A percentile compares a stretch with the other conserved stretches of the same genome.
These are phyloP conservation scores for Heterocephalus glaber DNA, from an alignment of 2,113 vertebrate species.

Conservation along the genomic window DNA sequence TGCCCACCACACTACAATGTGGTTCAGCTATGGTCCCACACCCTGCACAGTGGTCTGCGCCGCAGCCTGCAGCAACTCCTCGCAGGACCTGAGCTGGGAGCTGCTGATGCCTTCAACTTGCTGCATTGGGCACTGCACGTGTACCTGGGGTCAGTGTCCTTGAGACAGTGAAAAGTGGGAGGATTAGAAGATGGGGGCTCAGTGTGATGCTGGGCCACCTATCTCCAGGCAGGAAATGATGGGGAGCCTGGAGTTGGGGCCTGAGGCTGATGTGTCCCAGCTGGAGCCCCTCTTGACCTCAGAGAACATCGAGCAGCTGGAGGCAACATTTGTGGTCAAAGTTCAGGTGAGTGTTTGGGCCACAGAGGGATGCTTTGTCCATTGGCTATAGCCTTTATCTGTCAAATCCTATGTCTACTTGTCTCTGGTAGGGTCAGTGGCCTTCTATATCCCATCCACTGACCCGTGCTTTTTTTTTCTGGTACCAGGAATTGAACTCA, in stretches of 20 bases:
- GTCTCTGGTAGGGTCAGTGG: neutral
- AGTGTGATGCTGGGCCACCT: neutral
- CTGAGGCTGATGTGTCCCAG: slow-evolving; percentile 88
- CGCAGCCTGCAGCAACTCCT: slow-evolving; percentile 90
- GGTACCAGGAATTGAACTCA: no score
- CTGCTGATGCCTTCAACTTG: slow-evolving; percentile 92
- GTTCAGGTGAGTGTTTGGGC: slow-evolving; percentile 87
- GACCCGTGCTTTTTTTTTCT: no score
- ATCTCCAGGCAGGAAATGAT: slow-evolving; percentile 93
- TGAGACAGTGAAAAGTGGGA: neutral
- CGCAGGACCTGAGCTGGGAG: slow-evolving; percentile 90
- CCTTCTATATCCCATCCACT: neutral
- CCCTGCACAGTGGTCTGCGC: slow-evolving; percentile 90
- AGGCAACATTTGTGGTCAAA: slow-evolving; percentile 92
- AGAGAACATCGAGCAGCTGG: slow-evolving; percentile 91
- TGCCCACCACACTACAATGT: slow-evolving; percentile 93
- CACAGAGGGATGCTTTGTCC: neutral
- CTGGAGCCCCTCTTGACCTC: slow-evolving; percentile 90
- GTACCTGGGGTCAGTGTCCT: slow-evolving; percentile 91
- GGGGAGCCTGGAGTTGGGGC: slow-evolving; percentile 89
- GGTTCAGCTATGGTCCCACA: slow-evolving; percentile 87
- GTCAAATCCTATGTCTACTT: neutral
- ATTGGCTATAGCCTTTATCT: neutral
- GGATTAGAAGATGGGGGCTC: neutral
- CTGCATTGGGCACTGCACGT: slow-evolving; percentile 93